Conservation (phyloP, 2,113 vertebrate species). For the Peromyscus leucopus region DNA sequence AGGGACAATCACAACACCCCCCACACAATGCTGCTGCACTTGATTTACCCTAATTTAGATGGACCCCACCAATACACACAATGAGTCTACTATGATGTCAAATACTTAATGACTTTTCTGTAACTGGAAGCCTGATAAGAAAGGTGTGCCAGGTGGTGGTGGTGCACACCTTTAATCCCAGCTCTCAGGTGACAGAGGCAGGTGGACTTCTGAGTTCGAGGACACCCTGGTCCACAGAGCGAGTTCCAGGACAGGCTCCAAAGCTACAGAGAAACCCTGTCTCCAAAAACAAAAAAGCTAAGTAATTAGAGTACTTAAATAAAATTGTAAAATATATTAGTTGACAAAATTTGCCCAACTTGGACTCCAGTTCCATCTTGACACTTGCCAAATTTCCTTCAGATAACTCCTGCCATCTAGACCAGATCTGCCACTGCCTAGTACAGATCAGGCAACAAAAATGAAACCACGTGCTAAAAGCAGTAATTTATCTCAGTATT, state of each 20-base stretch:
- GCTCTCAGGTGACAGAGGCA: too few relatives aligned
- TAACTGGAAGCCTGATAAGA: neutral
- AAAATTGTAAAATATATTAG: neutral
- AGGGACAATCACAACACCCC: neutral
- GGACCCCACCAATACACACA: neutral
- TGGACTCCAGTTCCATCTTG: neutral
- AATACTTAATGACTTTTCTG: neutral
- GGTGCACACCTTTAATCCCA: too few relatives aligned
- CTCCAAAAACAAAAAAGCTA: neutral
- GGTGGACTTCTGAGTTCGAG: too few relatives aligned
- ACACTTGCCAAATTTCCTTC: neutral
- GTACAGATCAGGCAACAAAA: neutral
- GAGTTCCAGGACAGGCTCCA: too few relatives aligned
- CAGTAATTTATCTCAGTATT: neutral
- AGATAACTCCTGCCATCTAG: neutral
- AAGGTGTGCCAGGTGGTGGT: too few relatives aligned
- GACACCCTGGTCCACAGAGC: too few relatives aligned
- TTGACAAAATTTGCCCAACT: neutral
- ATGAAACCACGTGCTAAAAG: neutral
- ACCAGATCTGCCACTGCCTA: neutral
- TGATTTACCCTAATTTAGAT: neutral
- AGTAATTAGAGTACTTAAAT: neutral
- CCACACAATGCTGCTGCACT: neutral
- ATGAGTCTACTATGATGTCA: neutral
- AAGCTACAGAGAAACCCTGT: too few relatives aligned